Conservation (phyloP, 2,797 vertebrate genomes). For the Pogoniulus pusillus region DNA sequence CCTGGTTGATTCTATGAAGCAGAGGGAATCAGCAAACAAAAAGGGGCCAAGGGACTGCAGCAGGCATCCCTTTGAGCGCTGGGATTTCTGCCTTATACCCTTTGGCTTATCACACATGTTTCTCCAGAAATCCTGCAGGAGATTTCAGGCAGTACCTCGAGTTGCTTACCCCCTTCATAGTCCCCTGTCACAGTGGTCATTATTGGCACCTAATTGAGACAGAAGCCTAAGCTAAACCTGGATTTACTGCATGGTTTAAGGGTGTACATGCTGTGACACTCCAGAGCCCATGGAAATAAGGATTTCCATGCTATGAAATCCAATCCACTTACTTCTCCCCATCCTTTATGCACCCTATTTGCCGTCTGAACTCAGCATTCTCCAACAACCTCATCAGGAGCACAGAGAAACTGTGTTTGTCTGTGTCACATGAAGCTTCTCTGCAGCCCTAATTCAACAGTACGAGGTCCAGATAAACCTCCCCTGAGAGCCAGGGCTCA, state of each 20-base stretch:
- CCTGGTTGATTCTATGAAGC: too few relatives aligned
- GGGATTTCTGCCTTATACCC: not conserved
- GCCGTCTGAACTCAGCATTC: not conserved
- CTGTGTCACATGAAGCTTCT: not conserved
- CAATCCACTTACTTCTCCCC: not conserved
- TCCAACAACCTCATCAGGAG: rapidly evolving
- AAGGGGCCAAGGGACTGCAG: not conserved
- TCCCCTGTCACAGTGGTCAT: not conserved
- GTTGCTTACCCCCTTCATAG: not conserved
- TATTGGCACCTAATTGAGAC: not conserved
- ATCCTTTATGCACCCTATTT: not conserved
- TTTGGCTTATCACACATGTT: not conserved
- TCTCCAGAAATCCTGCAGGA: rapidly evolving
- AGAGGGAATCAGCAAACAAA: not conserved
- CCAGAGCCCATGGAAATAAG: not conserved
- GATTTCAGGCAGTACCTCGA: not conserved
- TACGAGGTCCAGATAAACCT: not conserved
- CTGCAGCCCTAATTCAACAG: not conserved
- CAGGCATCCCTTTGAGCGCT: not conserved
- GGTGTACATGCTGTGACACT: not conserved
- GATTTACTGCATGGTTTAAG: not conserved
- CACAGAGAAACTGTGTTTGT: not conserved
- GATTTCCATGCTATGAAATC: not conserved
- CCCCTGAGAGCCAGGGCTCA: not conserved
- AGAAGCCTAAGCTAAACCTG: not conserved